These are phyloP conservation scores for Spheniscus humboldti DNA, from an alignment of 2,797 vertebrate genomes.

Conservation along the genomic window DNA sequence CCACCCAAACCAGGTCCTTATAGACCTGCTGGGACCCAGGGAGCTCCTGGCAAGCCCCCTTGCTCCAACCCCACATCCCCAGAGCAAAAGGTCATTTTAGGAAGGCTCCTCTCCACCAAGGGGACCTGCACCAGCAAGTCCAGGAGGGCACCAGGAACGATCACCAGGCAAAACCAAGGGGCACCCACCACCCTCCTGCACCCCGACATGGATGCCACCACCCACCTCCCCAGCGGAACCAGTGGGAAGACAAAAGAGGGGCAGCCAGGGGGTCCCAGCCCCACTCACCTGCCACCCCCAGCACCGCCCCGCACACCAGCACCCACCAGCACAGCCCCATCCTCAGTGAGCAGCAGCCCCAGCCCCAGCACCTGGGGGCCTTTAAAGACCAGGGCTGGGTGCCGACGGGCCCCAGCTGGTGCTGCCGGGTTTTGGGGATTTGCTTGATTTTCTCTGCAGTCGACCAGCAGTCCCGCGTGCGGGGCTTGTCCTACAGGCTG, in stretches of 20 bases:
- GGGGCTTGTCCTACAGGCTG: neutral
- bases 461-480: neutral
- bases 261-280: neutral
- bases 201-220: neutral
- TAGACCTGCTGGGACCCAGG: neutral
- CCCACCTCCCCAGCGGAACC: neutral
- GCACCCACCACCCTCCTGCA: neutral
- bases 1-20: neutral
- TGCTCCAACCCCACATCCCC: neutral
- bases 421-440: neutral
- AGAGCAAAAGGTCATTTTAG: neutral
- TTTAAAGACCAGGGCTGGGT: neutral
- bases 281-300: neutral
- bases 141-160: neutral
- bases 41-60: neutral
- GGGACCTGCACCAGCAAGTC: neutral
- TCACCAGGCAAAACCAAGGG: neutral
- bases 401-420: neutral
- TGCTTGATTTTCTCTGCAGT: neutral
- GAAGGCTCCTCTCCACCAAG: neutral
- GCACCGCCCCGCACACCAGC: neutral
- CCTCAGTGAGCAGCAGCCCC: neutral
- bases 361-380: neutral
- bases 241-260: accelerated
- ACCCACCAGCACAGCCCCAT: neutral